These are phyloP conservation scores for Misgurnus anguillicaudatus DNA, from an alignment of 2,113 vertebrate species.

Conservation along the genomic window DNA sequence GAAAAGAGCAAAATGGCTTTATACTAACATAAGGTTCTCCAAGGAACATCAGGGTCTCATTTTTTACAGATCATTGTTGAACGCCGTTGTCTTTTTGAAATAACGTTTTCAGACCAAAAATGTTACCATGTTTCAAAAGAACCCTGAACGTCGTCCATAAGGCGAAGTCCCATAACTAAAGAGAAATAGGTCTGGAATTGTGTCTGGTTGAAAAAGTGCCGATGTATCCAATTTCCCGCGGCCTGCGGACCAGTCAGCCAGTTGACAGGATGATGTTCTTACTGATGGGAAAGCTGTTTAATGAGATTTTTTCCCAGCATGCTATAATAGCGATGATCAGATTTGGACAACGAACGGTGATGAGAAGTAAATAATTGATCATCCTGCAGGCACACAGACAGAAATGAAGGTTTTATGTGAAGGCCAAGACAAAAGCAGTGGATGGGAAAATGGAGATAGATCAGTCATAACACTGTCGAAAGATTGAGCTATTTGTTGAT, in stretches of 20 bases:
- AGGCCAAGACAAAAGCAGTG: slow-evolving; percentile 41
- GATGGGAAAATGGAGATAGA: slow-evolving; percentile 26
- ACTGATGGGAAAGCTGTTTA: slow-evolving; percentile 36
- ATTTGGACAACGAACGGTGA: slow-evolving; percentile 48
- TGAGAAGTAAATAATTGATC: slow-evolving; percentile 58
- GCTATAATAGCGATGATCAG: slow-evolving; percentile 47
- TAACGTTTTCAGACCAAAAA: not conserved
- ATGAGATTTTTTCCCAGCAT: slow-evolving; percentile 40
- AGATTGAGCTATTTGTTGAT: not conserved
- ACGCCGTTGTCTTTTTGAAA: not conserved
- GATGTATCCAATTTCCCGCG: slow-evolving; percentile 27
- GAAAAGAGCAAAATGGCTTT: too few species aligned
- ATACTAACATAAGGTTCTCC: too few species aligned
- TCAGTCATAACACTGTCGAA: not conserved
- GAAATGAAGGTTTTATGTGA: slow-evolving; percentile 52
- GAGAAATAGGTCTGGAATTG: not conserved
- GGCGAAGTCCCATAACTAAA: slow-evolving; percentile 12
- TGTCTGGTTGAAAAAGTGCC: not conserved
- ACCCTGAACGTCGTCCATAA: slow-evolving; percentile 1
- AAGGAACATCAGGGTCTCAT: too few species aligned
- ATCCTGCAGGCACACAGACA: slow-evolving; percentile 41
- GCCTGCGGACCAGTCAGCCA: slow-evolving; percentile 31
- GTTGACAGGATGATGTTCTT: slow-evolving; percentile 44
- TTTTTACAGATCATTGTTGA: too few species aligned
- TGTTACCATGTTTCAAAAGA: not conserved